Evolutionary conservation across 2,113 vertebrate species (phyloP).

Genomic region (Neopipo cinnamomea): DNA sequence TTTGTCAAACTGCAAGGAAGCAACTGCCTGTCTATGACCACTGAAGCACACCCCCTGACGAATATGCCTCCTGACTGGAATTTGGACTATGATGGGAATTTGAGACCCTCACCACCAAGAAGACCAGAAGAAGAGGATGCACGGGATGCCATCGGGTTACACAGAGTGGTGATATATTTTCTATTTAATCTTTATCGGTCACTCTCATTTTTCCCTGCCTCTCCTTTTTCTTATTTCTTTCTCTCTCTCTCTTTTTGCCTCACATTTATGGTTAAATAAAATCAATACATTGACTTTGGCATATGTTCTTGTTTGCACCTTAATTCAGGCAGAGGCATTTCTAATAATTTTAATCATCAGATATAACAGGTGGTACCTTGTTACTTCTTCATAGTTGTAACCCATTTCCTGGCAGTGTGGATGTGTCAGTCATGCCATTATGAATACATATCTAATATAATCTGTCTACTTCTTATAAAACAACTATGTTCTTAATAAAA

Average conservation of each 20-base stretch:
- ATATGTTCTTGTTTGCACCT: too few species aligned
- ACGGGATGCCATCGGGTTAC: too few species aligned
- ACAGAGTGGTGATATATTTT: too few species aligned
- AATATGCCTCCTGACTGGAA: too few species aligned
- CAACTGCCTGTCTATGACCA: neutral
- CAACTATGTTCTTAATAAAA: neutral
- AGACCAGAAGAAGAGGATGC: too few species aligned
- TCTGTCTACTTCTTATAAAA: neutral
- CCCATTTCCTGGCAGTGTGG: neutral
- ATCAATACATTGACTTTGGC: too few species aligned
- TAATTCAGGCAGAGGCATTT: neutral
- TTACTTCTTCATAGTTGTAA: neutral
- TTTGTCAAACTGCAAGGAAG: neutral
- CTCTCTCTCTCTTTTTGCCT: too few species aligned
- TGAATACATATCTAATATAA: neutral
- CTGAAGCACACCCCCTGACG: neutral
- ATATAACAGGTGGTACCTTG: neutral
- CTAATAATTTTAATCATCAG: neutral
- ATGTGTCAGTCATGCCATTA: neutral
- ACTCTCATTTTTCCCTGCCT: too few species aligned
- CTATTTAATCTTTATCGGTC: too few species aligned
- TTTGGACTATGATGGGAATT: neutral
- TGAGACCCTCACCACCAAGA: neutral
- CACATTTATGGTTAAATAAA: too few species aligned
- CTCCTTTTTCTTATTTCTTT: too few species aligned